phyloP scores from a whole-genome alignment of 2,113 vertebrate genomes.

The Pelecanoides urinatrix region DNA sequence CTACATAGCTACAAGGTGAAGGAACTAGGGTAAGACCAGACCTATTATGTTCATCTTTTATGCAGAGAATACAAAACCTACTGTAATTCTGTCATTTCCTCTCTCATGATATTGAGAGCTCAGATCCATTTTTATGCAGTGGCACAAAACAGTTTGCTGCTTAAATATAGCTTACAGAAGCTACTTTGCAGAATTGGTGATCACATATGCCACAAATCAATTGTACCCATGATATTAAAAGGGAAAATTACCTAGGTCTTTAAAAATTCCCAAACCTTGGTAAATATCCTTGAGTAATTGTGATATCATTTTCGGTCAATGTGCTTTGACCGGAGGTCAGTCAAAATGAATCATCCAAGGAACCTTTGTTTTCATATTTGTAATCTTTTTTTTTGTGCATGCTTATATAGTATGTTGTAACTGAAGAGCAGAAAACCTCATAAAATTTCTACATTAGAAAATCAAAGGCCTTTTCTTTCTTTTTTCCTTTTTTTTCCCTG shows the following conservation, averaged over 20 bases:
- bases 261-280: constrained; percentile 6
- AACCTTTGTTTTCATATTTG: not conserved
- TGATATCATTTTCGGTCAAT: not conserved
- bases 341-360: not conserved
- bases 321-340: not conserved
- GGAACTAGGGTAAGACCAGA: not conserved
- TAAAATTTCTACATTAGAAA: not conserved
- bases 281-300: not conserved
- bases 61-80: not conserved
- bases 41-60: not conserved
- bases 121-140: not conserved
- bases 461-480: not conserved
- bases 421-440: not conserved
- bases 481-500: not conserved
- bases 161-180: not conserved
- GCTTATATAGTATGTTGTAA: not conserved
- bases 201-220: constrained; percentile 2
- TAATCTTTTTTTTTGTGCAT: not conserved
- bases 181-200: not conserved
- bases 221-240: not conserved
- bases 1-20: not conserved
- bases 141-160: not conserved
- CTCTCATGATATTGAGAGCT: not conserved
- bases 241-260: not conserved
- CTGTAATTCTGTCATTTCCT: constrained; percentile 14